phyloP scores from a whole-genome alignment of 2,113 vertebrate species.

The Strigops habroptila region DNA sequence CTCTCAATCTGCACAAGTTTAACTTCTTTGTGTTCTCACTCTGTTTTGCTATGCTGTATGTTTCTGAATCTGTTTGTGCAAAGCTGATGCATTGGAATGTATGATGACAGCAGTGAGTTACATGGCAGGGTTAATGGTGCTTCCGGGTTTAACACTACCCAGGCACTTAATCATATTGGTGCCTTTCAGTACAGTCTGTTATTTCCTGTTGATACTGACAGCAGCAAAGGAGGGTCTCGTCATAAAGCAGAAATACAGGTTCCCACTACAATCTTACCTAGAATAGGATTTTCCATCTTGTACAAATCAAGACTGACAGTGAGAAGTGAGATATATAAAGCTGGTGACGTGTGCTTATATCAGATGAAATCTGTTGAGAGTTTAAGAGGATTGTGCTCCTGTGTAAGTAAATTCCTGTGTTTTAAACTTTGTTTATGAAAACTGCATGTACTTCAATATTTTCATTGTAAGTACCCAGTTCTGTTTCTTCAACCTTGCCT shows the following conservation, averaged over 20 bases:
- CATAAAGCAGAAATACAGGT: constrained; percentile 45
- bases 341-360: background rate
- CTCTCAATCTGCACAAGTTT: accelerated
- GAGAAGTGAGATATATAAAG: constrained; percentile 22
- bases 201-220: constrained; percentile 11
- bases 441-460: background rate
- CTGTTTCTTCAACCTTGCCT: background rate
- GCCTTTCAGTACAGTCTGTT: background rate
- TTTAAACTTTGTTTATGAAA: background rate
- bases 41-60: accelerated
- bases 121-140: background rate
- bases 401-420: constrained; percentile 43
- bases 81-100: background rate
- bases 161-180: background rate
- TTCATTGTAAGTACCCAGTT: background rate
- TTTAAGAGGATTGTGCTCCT: background rate
- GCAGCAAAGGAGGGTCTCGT: background rate
- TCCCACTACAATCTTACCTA: background rate
- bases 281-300: constrained; percentile 21
- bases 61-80: background rate
- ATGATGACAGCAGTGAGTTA: background rate
- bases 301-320: background rate
- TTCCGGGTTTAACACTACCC: background rate
- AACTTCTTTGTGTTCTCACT: background rate
- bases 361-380: background rate